Evolutionary conservation across 1,140 invertebrate genomes (phyloP), one percentile per base, ranked within the genome.

Genomic region (Zaprionus tsacasi): DNA sequence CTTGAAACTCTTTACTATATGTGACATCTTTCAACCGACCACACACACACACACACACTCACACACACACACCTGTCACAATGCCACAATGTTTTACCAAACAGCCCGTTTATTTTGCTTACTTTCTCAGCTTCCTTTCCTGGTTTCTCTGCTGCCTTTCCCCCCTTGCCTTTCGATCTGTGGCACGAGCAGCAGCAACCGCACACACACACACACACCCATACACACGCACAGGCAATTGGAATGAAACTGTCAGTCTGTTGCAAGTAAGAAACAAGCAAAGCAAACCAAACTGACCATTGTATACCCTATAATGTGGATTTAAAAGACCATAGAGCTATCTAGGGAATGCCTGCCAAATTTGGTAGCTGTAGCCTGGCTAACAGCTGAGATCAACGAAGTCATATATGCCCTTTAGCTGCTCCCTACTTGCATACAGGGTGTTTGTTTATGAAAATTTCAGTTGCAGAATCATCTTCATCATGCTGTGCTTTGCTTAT

Each of bases 361-460:
- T 35, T 35, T 35, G 7, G 1, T 35, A 6, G 1, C 4, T 6
- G 0, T 35, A 35, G 4, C 36, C n/a, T 1, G n/a, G n/a, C 38
- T 43, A 1, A 13, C n/a, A 43, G 2, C 7, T 15, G 7, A 15
- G n/a, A 30, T 4, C 1, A 21, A 21, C 21, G 2, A 21, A 21
- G 21, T n/a, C n/a, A n/a, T 21, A 21, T 21, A 48, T 48, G 11
- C 11, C 15, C 36, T 7, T 15, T 15, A 45, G n/a, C n/a, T 13
- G 7, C n/a, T 7, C 40, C 40, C 6, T 43, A 1, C 6, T 2
- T 15, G 0, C 40, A 2, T n/a, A 15, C n/a, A 8, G 40, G 40
- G 40, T n/a, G 52, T 81, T 56, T 72, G 57, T 69, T 30, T 48
- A 52, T 43, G 21, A 72, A 60, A 74, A 85, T 85, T 85, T 78